Conservation (phyloP, 2,113 vertebrate genomes). For the Nibea coibor region DNA sequence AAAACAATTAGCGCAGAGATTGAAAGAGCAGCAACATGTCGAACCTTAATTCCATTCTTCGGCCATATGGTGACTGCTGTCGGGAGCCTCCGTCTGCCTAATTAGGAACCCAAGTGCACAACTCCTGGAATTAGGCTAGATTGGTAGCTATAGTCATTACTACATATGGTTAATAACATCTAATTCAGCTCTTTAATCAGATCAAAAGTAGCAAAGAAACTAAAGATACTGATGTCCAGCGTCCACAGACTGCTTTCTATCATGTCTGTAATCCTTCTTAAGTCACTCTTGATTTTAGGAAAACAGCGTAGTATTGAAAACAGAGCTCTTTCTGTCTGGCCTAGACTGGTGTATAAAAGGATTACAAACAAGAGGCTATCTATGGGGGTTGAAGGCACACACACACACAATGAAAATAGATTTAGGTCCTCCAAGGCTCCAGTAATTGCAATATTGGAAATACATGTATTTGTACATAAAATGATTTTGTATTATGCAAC, state of each 20-base stretch:
- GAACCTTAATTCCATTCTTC: conserved; percentile 61
- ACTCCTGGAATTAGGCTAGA: conserved; percentile 49
- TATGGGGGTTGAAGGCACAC: background rate
- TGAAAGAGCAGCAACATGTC: conserved; percentile 67
- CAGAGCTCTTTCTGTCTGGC: conserved; percentile 72
- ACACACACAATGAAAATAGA: background rate
- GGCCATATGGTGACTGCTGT: conserved; percentile 81
- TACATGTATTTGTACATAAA: background rate
- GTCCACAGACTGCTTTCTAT: conserved; percentile 29
- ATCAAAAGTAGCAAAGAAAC: conserved; percentile 31
- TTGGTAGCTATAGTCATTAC: background rate
- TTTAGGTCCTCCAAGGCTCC: background rate
- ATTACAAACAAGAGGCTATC: conserved; percentile 64
- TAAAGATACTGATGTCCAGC: conserved; percentile 1
- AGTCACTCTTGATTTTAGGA: conserved; percentile 59
- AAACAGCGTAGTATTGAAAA: conserved; percentile 47
- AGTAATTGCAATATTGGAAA: background rate
- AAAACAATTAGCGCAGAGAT: conserved; percentile 78
- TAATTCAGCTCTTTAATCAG: conserved; percentile 16
- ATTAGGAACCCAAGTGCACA: conserved; percentile 73
- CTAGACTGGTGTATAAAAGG: conserved; percentile 79
- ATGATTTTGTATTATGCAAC: background rate
- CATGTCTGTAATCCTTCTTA: conserved; percentile 42
- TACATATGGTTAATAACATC: background rate
- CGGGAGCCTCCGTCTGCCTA: conserved; percentile 65